Conservation (phyloP, 1,140 invertebrate species). For the Orussus abietinus region DNA sequence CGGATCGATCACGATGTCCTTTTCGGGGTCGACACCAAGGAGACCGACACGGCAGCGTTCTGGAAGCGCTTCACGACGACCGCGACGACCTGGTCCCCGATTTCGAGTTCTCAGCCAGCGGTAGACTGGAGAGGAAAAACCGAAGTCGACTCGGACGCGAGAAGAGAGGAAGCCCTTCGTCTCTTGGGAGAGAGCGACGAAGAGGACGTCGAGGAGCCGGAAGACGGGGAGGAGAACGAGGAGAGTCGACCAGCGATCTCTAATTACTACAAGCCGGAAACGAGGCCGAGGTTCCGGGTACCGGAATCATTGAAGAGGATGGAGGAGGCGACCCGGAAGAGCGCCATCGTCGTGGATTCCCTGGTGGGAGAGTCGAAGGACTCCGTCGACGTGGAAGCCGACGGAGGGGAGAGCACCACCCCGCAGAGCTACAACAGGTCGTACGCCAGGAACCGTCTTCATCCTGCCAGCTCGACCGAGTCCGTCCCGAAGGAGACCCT, state of each 20-base stretch:
- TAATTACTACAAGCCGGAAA: background rate
- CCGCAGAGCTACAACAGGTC: no score
- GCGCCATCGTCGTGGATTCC: no score
- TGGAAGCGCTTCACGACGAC: conserved; percentile 26
- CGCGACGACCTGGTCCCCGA: conserved; percentile 6
- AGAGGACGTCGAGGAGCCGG: conserved; percentile 8
- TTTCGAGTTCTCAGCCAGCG: conserved; percentile 3
- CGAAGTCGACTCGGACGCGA: no score
- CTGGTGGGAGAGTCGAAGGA: no score
- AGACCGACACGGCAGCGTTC: conserved; percentile 23
- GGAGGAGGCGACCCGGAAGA: background rate
- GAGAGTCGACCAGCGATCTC: conserved; percentile 3
- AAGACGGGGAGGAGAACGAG: conserved; percentile 5
- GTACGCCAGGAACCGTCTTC: no score
- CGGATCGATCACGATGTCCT: conserved; percentile 1
- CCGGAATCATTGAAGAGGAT: conserved; percentile 19
- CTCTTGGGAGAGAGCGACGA: conserved; percentile 1
- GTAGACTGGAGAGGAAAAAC: background rate
- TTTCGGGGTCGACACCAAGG: background rate
- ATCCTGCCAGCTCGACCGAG: conserved; percentile 29
- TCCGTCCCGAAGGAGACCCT: conserved; percentile 39
- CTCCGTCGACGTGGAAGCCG: no score
- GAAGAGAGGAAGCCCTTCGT: no score
- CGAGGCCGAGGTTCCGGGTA: conserved; percentile 14
- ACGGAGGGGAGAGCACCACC: no score